These are phyloP conservation scores for Urocynchramus pylzowi DNA, from an alignment of 2,113 vertebrate genomes.

Conservation along the genomic window DNA sequence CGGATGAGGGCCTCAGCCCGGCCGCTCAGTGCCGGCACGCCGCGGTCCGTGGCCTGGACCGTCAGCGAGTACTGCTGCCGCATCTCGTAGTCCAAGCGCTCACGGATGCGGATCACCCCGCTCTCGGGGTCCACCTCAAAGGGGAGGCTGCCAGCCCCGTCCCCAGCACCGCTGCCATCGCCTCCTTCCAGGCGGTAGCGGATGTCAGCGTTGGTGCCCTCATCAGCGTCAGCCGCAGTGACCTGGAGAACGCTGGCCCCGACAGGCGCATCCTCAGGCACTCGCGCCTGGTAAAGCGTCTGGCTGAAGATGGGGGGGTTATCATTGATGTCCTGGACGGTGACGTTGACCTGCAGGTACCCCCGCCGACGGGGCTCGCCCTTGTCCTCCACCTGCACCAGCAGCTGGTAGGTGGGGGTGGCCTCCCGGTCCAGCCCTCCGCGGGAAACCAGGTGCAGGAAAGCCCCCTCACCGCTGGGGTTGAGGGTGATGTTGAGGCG, in stretches of 20 bases:
- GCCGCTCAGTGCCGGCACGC: conserved; percentile 85
- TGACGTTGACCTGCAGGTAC: conserved; percentile 95
- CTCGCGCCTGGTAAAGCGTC: conserved; percentile 84
- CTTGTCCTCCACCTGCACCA: conserved; percentile 95
- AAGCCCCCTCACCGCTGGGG: conserved; percentile 96
- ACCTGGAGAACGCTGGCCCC: conserved; percentile 92
- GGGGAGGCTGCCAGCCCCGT: conserved; percentile 73
- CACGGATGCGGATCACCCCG: conserved; percentile 88
- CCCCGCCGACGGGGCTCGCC: conserved; percentile 88
- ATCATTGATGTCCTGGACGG: conserved; percentile 94
- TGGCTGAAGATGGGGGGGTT: conserved; percentile 90
- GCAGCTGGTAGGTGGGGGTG: conserved; percentile 85
- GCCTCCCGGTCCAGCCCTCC: conserved; percentile 91
- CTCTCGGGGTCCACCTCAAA: conserved; percentile 92
- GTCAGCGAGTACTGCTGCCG: conserved; percentile 89
- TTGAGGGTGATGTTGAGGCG: conserved; percentile 94
- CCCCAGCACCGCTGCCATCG: conserved; percentile 47
- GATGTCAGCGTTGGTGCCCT: conserved; percentile 91
- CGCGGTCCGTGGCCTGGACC: conserved; percentile 86
- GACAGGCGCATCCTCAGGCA: conserved; percentile 87
- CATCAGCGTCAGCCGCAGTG: conserved; percentile 87
- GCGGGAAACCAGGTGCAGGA: conserved; percentile 91
- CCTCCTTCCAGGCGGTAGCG: conserved; percentile 84
- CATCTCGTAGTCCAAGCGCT: conserved; percentile 86
- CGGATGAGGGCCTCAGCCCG: conserved; percentile 87